Evolutionary conservation across 2,797 vertebrate species (phyloP), one percentile per base, ranked within the genome.

Genomic region (Neomorphus geoffroyi): DNA sequence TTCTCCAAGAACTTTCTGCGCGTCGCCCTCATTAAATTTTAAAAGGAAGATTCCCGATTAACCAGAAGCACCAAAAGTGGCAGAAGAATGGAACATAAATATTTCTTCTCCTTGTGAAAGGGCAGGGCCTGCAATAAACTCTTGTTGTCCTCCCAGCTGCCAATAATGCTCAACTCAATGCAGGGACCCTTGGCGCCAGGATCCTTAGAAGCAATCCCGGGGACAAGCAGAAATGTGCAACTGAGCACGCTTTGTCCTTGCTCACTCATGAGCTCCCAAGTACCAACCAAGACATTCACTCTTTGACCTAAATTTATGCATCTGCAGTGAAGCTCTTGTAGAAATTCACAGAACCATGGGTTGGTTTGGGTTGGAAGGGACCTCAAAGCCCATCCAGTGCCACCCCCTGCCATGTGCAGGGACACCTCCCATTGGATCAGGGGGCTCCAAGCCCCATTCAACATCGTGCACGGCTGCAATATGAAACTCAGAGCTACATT

Each of bases 11-110:
- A 43, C 2, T 19, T 57, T 56, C 28, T 37, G 19, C 22, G 4
- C 2, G 0, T 9, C 5, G 2, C 13, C 37, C 43, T 18, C 8
- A 11, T 11, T 51, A 10, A 6, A 48, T 65, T 61, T 61, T 60
- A 53, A 18, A 39, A 48, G 46, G 3, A n/a, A 90, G 57, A 10
- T 62, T 48, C 33, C 32, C 48, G 41, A 10, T 17, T 24, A 86
- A 65, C 69, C 30, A 51, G 27, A 46, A 61, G 54, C 26, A 69
- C 41, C 54, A 37, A 35, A 56, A n/a, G 12, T 33, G 73, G 23
- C 13, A 45, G 48, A 54, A 7, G 22, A 69, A 48, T 1, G 14
- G 18, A 18, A 80, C 26, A 39, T 1, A 37, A 62, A 32, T 7
- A 27, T 62, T 60, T 50, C 8, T 18, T 60, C 24, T 46, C 30